phyloP scores from a whole-genome alignment of 2,797 vertebrate species.

The Anabas testudineus region DNA sequence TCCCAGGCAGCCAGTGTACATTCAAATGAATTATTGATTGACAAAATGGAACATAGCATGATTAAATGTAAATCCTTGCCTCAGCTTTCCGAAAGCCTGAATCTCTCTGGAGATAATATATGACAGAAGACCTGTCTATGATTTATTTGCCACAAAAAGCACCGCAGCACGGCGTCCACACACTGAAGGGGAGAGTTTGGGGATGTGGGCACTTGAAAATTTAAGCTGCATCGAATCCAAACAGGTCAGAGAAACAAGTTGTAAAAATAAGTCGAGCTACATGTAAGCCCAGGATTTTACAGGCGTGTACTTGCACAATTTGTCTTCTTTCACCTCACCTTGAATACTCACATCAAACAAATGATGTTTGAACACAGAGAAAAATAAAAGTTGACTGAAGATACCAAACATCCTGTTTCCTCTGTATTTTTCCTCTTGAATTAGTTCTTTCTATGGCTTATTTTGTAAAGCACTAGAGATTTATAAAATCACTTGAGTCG shows the following conservation, averaged over 20 bases:
- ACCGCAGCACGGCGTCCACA: background rate
- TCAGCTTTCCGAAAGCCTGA: slow-evolving; percentile 47
- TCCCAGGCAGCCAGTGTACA: slow-evolving; percentile 56
- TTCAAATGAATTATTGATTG: slow-evolving; percentile 77
- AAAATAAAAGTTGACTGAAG: slow-evolving; percentile 26
- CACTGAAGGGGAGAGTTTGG: slow-evolving; percentile 5
- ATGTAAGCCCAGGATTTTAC: slow-evolving; percentile 57
- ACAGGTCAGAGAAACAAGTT: slow-evolving; percentile 34
- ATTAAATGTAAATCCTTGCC: slow-evolving; percentile 59
- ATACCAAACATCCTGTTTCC: slow-evolving; percentile 20
- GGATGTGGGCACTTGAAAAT: slow-evolving; percentile 43
- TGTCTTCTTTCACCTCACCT: slow-evolving; percentile 48
- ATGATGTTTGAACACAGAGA: slow-evolving; percentile 30
- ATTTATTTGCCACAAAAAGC: slow-evolving; percentile 36
- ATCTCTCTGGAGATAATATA: slow-evolving; percentile 44
- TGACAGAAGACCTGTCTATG: slow-evolving; percentile 37
- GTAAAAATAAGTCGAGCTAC: slow-evolving; percentile 51
- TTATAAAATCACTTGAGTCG: slow-evolving; percentile 71
- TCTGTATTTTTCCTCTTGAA: slow-evolving; percentile 42
- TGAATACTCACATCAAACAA: slow-evolving; percentile 57
- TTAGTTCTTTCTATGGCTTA: slow-evolving; percentile 83
- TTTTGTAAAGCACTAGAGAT: slow-evolving; percentile 77
- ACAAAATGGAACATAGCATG: slow-evolving; percentile 54
- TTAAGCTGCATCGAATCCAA: slow-evolving; percentile 40
- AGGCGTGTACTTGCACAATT: slow-evolving; percentile 55